Conservation (phyloP, 2,888 invertebrate genomes). For the Celastrina argiolus region DNA sequence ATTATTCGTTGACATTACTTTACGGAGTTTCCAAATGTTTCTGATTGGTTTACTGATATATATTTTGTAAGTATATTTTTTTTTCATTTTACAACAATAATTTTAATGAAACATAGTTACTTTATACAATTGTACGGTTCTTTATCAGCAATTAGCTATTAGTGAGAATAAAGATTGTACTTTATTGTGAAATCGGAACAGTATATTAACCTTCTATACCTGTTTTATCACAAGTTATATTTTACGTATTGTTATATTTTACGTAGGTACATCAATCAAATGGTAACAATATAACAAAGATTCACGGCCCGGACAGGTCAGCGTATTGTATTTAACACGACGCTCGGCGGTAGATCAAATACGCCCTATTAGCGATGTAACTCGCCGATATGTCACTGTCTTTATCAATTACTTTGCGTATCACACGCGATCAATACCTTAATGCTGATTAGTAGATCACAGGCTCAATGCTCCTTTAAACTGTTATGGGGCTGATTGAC, state of each 20-base stretch:
- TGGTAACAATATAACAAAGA: slow-evolving; percentile 20
- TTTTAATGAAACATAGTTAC: no score
- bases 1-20: no score
- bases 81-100: no score
- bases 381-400: slow-evolving; percentile 27
- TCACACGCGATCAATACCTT: slow-evolving; percentile 27
- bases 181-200: no score
- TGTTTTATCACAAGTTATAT: background rate
- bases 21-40: no score
- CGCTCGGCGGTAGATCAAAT: slow-evolving; percentile 31
- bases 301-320: slow-evolving; percentile 15
- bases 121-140: no score
- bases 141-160: no score
- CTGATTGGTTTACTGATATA: no score
- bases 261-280: background rate
- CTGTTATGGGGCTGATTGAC: background rate
- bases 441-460: slow-evolving; percentile 17
- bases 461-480: background rate
- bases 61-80: no score
- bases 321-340: slow-evolving; percentile 32
- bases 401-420: slow-evolving; percentile 31
- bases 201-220: background rate
- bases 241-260: background rate
- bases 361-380: slow-evolving; percentile 28
- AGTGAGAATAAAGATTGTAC: no score